A percentile compares a stretch with the other conserved stretches of the same genome.
Conservation (phyloP, 2,888 invertebrate species). For the Conomelus anceps region DNA sequence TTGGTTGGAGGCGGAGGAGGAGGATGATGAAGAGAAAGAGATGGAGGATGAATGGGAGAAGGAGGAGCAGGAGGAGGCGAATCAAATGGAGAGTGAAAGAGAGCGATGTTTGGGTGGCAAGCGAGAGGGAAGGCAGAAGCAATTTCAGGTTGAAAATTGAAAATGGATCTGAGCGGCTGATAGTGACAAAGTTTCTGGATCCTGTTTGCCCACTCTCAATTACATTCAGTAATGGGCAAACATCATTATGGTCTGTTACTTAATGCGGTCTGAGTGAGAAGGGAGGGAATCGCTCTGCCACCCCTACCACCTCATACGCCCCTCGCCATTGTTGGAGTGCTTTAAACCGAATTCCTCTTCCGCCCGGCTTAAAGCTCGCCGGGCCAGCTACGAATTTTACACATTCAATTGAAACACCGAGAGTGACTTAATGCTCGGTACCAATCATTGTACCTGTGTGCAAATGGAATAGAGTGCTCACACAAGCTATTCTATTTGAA, state of each 20-base stretch:
- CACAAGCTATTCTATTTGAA: neutral
- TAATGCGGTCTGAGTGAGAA: neutral
- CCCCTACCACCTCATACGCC: neutral
- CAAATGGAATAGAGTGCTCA: neutral
- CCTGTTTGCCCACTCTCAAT: slow-evolving; percentile 12
- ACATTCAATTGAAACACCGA: neutral
- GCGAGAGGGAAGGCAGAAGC: slow-evolving; percentile 27
- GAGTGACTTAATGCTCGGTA: neutral
- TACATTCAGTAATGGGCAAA: slow-evolving; percentile 9
- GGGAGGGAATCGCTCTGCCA: too few relatives aligned
- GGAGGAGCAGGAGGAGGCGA: neutral
- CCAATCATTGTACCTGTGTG: neutral
- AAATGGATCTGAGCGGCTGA: slow-evolving; percentile 31
- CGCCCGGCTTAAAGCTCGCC: neutral
- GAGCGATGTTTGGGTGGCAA: neutral
- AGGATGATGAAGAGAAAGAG: neutral
- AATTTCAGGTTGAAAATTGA: slow-evolving; percentile 37
- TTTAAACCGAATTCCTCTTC: neutral
- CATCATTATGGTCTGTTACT: slow-evolving; percentile 6
- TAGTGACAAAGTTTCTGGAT: slow-evolving; percentile 14
- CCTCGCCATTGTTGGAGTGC: neutral
- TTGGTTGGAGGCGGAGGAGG: neutral
- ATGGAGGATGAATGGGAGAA: neutral
- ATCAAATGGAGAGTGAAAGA: neutral
- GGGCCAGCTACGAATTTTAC: neutral